Evolutionary conservation across 2,797 vertebrate genomes (phyloP), one percentile per base, ranked within the genome.

Genomic region (Corythornis leucogaster): DNA sequence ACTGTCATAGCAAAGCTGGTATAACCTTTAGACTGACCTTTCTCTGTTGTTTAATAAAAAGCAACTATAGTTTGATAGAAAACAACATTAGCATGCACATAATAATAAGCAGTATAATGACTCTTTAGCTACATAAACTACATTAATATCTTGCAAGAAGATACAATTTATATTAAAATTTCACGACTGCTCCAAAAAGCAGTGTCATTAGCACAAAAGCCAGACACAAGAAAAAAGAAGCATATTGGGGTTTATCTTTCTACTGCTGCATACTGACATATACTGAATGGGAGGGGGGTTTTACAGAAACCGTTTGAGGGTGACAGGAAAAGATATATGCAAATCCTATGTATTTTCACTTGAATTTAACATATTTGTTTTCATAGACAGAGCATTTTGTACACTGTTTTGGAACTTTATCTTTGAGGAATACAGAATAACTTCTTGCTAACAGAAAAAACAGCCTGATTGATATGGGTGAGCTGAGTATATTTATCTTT

Each of bases 21-120:
- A 64, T 81, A 92, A 91, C 51, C 50, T 94, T 95, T 89, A 87
- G 35, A 92, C 43, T 83, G 73, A 93, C 87, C 54, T 92, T 87
- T 92, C 43, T 87, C 62, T 80, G 67, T 46, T 80, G 53, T 80
- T 87, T 92, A 80, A 71, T 92, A 67, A 85, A 89, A 92, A 77
- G 7, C 43, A 90, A 30, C 73, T 87, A 24, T 42, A 79, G 62
- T 76, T 78, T 71, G 66, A 83, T 64, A 51, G 54, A 90, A 89
- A 94, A 74, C 67, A 94, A 68, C 53, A 90, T 95, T 94, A 91
- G 4, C 53, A 90, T 92, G 62, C 51, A 76, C 75, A 91, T 90
- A 93, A 86, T 93, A 90, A 86, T 81, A 81, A 86, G 55, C 21
- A 77, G 9, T 62, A 51, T 84, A 95, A 92, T 87, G 55, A 80